phyloP scores from a whole-genome alignment of 1,140 invertebrate species.

The Plodia interpunctella region DNA sequence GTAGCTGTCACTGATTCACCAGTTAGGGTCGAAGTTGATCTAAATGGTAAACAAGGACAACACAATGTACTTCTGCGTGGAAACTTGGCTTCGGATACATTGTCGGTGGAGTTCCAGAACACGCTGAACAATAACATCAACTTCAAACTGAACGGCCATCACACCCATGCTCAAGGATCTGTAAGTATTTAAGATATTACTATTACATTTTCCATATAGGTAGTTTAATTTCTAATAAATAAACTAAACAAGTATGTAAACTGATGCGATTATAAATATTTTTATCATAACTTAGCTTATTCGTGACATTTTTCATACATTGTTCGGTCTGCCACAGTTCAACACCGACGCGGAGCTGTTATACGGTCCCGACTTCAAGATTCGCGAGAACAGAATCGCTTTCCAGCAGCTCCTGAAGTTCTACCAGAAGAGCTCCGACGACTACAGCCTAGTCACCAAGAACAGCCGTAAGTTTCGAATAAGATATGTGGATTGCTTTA shows the following conservation, averaged over 20 bases:
- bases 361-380: constrained; percentile 80
- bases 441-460: constrained; percentile 58
- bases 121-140: constrained; percentile 78
- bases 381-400: constrained; percentile 76
- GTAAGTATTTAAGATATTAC: constrained; percentile 21
- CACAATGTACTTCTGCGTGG: constrained; percentile 70
- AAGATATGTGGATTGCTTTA: constrained; percentile 4
- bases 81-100: constrained; percentile 48
- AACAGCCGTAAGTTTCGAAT: constrained; percentile 58
- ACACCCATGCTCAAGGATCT: background rate
- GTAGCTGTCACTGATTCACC: constrained; percentile 45
- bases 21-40: constrained; percentile 68
- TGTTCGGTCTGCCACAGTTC: no score
- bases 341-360: constrained; percentile 78
- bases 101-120: constrained; percentile 69
- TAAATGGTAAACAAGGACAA: constrained; percentile 75
- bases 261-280: no score
- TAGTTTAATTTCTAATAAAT: no score
- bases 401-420: constrained; percentile 66
- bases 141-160: constrained; percentile 68
- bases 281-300: no score
- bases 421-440: constrained; percentile 41
- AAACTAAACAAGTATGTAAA: no score
- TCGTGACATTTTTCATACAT: no score
- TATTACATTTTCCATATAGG: no score